Conservation (phyloP, 2,113 vertebrate species). For the Gorsachius goisagi region DNA sequence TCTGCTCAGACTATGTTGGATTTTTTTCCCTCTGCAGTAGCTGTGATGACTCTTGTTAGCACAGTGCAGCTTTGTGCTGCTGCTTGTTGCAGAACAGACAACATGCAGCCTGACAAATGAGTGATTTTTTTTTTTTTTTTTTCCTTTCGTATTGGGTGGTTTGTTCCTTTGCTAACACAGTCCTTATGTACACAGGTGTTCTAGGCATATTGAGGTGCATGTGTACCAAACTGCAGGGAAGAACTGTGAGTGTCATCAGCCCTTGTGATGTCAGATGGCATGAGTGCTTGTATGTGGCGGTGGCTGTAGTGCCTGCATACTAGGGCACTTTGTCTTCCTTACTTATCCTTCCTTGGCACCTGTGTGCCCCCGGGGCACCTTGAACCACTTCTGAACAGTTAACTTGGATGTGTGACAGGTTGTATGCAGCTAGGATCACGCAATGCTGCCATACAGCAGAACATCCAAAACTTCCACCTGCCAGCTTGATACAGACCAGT, state of each 20-base stretch:
- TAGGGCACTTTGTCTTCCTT: not conserved
- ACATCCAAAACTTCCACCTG: not conserved
- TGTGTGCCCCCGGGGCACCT: not conserved
- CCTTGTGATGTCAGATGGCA: not conserved
- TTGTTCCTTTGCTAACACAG: not conserved
- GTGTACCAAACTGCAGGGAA: not conserved
- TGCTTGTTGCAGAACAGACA: not conserved
- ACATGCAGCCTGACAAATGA: rapidly evolving
- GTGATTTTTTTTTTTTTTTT: not conserved
- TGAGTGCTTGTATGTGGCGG: too few species aligned
- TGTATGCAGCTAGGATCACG: not conserved
- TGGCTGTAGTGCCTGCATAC: not conserved
- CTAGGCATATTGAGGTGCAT: rapidly evolving
- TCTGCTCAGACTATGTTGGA: not conserved
- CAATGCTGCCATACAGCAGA: not conserved
- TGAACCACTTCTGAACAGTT: not conserved
- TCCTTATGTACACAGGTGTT: not conserved
- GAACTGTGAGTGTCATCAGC: not conserved
- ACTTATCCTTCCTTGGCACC: not conserved
- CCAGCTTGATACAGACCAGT: not conserved
- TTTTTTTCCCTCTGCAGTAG: not conserved
- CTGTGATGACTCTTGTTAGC: not conserved
- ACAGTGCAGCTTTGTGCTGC: not conserved
- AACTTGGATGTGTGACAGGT: not conserved
- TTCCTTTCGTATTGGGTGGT: not conserved